phyloP scores from a whole-genome alignment of 2,797 vertebrate species.

The Eidolon dupreanum region DNA sequence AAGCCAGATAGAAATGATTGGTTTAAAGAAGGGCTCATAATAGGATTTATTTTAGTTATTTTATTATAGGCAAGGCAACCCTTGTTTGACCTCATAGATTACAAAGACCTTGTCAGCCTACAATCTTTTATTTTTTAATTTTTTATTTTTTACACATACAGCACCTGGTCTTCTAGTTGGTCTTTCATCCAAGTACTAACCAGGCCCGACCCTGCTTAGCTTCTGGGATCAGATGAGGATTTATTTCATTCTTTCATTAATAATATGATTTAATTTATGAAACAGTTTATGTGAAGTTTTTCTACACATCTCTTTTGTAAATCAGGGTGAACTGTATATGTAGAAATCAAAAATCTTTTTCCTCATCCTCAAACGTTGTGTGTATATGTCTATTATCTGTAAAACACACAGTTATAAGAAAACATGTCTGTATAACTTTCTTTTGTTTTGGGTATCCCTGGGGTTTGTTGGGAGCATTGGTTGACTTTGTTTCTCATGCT shows the following conservation, averaged over 20 bases:
- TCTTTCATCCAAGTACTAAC: too few species aligned
- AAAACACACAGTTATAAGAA: not conserved
- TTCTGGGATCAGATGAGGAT: not conserved
- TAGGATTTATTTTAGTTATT: not conserved
- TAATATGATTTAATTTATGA: constrained; percentile 40
- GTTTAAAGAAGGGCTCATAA: constrained; percentile 41
- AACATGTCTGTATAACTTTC: not conserved
- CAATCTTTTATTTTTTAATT: too few species aligned
- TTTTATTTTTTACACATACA: too few species aligned
- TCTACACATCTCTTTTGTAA: not conserved
- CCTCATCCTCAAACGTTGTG: not conserved
- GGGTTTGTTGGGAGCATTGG: not conserved
- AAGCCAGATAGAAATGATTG: constrained; percentile 12
- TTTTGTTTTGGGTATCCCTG: not conserved
- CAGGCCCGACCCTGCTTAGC: too few species aligned
- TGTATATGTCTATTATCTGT: not conserved
- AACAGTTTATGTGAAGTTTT: constrained; percentile 13
- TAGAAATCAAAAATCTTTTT: not conserved
- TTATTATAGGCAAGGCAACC: too few species aligned
- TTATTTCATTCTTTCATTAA: constrained; percentile 3
- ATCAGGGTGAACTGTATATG: not conserved
- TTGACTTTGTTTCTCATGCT: not conserved
- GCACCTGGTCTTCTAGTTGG: too few species aligned
- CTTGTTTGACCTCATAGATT: too few species aligned
- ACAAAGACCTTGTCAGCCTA: too few species aligned